Conservation (phyloP, 2,797 vertebrate genomes). For the Cetoscarus ocellatus region DNA sequence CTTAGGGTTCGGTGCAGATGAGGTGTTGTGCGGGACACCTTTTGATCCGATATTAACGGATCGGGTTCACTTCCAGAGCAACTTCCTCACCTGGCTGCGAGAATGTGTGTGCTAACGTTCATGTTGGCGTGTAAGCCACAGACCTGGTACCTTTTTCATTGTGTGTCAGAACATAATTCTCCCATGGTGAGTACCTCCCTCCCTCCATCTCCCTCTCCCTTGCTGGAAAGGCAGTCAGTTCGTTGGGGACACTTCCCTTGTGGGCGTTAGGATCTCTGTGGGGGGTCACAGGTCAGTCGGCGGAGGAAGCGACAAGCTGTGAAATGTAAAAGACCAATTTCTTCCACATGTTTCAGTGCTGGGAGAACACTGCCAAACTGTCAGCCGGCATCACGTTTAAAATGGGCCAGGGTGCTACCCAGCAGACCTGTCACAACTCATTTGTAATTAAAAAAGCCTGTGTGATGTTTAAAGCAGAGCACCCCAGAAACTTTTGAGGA, state of each 20-base stretch:
- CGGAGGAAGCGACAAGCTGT: constrained; percentile 99
- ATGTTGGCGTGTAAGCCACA: constrained; percentile 22
- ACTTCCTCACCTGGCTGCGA: constrained; percentile 71
- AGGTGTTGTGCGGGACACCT: constrained; percentile 81
- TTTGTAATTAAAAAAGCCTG: constrained; percentile 93
- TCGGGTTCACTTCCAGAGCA: constrained; percentile 80
- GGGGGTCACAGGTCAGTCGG: constrained; percentile 95
- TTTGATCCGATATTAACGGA: constrained; percentile 83
- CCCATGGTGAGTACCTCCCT: constrained; percentile 77
- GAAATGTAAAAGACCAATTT: constrained; percentile 99
- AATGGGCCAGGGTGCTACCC: constrained; percentile 91
- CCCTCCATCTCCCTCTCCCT: constrained; percentile 71
- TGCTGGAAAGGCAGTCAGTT: constrained; percentile 70
- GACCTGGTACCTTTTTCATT: constrained; percentile 62
- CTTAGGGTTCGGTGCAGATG: constrained; percentile 69
- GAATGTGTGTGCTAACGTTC: constrained; percentile 21
- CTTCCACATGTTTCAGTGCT: constrained; percentile 97
- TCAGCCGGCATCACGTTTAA: constrained; percentile 90
- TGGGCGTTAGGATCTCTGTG: constrained; percentile 92
- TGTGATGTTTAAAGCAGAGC: constrained; percentile 92
- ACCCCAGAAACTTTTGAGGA: constrained; percentile 85
- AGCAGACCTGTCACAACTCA: constrained; percentile 94
- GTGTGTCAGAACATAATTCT: constrained; percentile 86
- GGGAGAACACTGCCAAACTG: constrained; percentile 91
- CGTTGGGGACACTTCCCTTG: constrained; percentile 95